Evolutionary conservation across 2,797 vertebrate genomes (phyloP), one percentile per base, ranked within the genome.

Genomic region (Pyrocephalus nanus): DNA sequence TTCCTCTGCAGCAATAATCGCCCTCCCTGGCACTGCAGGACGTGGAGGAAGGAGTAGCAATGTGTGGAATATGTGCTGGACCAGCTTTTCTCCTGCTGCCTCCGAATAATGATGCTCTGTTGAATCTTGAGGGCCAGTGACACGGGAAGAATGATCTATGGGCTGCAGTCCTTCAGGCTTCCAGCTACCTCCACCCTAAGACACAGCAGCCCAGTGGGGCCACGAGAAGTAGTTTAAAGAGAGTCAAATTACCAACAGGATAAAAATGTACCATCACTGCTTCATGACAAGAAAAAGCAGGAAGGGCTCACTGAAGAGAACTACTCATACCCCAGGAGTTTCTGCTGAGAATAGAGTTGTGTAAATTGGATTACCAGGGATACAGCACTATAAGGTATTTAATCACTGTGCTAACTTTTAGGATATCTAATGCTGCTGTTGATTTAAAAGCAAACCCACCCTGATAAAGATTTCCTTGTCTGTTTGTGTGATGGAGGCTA

Each of bases 81-180:
- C 97, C 98, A 97, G 97, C 98, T 98, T 98, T 98, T 98, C 98
- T 97, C 96, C 96, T 92, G 76, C 97, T 97, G 96, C 95, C 97
- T 97, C 97, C 97, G 98, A 98, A 98, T 98, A 98, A 97, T 96
- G 96, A 97, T 97, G 98, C 97, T 97, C 93, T 97, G 97, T 98
- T 95, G 98, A 97, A 97, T 97, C 97, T 82, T 95, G 98, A 98
- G 96, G 96, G 98, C 95, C 96, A 97, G 97, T 97, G 95, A 97
- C 97, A 95, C 96, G 92, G 72, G 95, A 98, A 97, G 96, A 97
- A 95, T 82, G 97, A 97, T 97, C 97, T 96, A 94, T 65, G 97
- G 97, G 90, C 97, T 96, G 97, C 96, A 86, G 96, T 95, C 95
- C 95, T 97, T 89, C 95, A 95, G 90, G 88, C 96, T 93, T 94